A percentile compares a stretch with the other conserved stretches of the same genome.
Evolutionary conservation across 2,797 vertebrate genomes (phyloP).

Genomic region (Coracias cyanogaster): DNA sequence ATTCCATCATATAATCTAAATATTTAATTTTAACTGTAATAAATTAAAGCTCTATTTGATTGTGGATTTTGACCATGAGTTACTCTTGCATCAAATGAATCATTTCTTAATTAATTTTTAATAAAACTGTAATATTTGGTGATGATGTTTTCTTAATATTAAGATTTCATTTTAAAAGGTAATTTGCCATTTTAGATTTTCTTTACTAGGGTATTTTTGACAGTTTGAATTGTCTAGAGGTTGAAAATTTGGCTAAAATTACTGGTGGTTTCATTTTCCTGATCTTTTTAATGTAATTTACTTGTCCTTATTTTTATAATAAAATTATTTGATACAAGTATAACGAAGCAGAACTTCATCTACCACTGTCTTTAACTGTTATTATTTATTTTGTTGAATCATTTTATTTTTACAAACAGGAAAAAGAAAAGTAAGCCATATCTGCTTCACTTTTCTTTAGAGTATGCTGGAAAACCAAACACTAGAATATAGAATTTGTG

Average conservation of each 20-base stretch:
- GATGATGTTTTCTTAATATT: background rate
- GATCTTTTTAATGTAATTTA: background rate
- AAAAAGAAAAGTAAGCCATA: background rate
- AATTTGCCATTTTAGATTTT: constrained; percentile 1
- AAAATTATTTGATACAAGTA: background rate
- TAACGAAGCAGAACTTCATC: background rate
- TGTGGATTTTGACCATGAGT: background rate
- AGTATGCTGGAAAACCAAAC: background rate
- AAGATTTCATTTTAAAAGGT: background rate
- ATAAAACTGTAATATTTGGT: background rate
- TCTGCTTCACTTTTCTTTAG: background rate
- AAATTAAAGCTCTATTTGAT: background rate
- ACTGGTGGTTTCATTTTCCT: background rate
- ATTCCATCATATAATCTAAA: background rate
- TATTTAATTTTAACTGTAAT: background rate
- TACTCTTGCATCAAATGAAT: background rate
- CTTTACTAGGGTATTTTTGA: background rate
- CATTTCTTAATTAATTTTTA: background rate
- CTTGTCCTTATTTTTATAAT: background rate
- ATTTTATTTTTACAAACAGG: background rate
- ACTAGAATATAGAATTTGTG: background rate
- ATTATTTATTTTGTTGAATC: background rate
- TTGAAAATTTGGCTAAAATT: background rate
- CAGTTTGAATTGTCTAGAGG: background rate
- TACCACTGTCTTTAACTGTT: background rate